Evolutionary conservation across 2,888 invertebrate species (phyloP).

Genomic region (Drosophila pseudotakahashii): DNA sequence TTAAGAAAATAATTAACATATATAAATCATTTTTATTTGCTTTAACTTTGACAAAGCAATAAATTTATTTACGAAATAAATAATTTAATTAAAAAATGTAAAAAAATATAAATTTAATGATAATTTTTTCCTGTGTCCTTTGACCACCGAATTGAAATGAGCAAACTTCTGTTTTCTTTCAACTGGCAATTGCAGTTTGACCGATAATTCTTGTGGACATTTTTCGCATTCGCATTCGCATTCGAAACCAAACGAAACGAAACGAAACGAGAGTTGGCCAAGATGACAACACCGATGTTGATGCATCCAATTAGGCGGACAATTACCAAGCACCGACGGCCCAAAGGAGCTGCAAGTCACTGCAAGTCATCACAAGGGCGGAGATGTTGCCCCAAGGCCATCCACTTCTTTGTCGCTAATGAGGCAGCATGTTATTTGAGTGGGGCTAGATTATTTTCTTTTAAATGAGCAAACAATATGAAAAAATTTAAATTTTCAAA

Average conservation of each 20-base stretch:
- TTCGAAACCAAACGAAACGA: neutral
- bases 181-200: slow-evolving; percentile 13
- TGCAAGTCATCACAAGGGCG: neutral
- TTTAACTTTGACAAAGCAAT: too few species aligned
- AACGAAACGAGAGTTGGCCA: slow-evolving; percentile 13
- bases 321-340: slow-evolving; percentile 52
- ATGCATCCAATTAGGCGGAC: slow-evolving; percentile 69
- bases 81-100: neutral
- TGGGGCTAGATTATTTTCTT: neutral
- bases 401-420: slow-evolving; percentile 52
- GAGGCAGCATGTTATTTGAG: slow-evolving; percentile 52
- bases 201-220: slow-evolving; percentile 27
- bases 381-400: neutral
- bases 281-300: slow-evolving; percentile 44
- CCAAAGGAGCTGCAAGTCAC: slow-evolving; percentile 30
- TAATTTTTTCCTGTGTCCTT: neutral
- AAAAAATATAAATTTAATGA: too few species aligned
- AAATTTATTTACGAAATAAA: too few species aligned
- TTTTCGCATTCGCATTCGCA: slow-evolving; percentile 31
- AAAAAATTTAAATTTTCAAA: too few species aligned
- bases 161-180: neutral
- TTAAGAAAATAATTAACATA: too few species aligned
- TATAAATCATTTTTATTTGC: too few species aligned
- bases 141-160: slow-evolving; percentile 2
- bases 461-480: too few species aligned